phyloP scores from a whole-genome alignment of 2,888 invertebrate genomes.

The Allygus modestus region DNA sequence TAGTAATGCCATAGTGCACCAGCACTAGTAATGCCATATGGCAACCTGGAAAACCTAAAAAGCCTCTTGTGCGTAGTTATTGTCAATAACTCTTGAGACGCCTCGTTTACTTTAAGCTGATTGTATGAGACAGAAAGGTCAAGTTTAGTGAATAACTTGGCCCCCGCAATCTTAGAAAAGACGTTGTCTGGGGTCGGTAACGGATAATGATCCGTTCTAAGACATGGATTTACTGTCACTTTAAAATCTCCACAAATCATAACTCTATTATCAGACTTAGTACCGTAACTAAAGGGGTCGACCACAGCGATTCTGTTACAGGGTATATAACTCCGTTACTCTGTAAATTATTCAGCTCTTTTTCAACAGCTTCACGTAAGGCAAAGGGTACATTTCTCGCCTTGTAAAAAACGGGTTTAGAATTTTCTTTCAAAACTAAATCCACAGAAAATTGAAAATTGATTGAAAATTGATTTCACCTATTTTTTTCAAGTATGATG shows the following conservation, averaged over 20 bases:
- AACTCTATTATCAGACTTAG: background rate
- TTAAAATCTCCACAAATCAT: background rate
- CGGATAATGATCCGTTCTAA: background rate
- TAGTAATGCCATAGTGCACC: conserved; percentile 67
- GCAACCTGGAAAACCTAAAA: conserved; percentile 33
- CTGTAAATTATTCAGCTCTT: background rate
- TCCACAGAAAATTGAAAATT: too few relatives aligned
- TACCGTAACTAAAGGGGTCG: background rate
- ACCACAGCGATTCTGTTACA: background rate
- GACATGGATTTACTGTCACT: background rate
- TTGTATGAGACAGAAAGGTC: background rate
- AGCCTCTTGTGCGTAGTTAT: conserved; percentile 43
- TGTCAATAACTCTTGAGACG: conserved; percentile 11
- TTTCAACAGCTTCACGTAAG: background rate
- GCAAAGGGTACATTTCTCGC: background rate
- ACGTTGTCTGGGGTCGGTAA: background rate
- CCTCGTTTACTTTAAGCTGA: background rate
- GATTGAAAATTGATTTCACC: too few relatives aligned
- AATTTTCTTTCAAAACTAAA: background rate
- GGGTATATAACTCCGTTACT: background rate
- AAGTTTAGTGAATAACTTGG: background rate
- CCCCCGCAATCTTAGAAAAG: background rate
- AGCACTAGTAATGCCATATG: conserved; percentile 5
- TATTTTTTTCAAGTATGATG: too few relatives aligned
- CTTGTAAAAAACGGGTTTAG: background rate